Evolutionary conservation across 2,797 vertebrate genomes (phyloP).

Genomic region (Oreonectes daqikongensis): DNA sequence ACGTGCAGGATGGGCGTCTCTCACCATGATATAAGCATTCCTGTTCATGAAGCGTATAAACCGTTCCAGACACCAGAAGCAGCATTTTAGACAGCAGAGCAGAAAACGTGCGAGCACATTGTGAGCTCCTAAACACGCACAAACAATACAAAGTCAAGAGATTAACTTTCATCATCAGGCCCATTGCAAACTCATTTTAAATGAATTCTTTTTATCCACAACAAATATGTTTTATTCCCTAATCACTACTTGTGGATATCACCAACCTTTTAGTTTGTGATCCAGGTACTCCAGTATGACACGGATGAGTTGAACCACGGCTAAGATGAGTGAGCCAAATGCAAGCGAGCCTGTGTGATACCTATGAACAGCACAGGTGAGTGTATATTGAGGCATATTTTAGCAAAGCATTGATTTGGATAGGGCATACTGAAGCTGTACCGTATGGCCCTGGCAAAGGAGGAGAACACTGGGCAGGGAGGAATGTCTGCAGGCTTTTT

Average conservation of each 20-base stretch:
- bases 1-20: constrained; percentile 43
- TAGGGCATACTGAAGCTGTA: constrained; percentile 54
- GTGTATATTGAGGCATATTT: not conserved
- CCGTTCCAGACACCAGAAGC: constrained; percentile 92
- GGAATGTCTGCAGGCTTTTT: constrained; percentile 88
- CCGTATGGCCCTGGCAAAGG: constrained; percentile 86
- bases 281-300: constrained; percentile 87
- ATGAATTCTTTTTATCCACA: not conserved
- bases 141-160: constrained; percentile 23
- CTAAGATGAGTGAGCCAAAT: constrained; percentile 88
- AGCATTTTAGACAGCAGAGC: constrained; percentile 86
- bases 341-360: constrained; percentile 94
- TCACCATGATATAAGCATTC: constrained; percentile 93
- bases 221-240: not conserved
- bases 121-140: constrained; percentile 74
- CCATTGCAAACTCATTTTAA: not conserved
- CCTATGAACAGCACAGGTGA: constrained; percentile 64
- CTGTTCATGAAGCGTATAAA: constrained; percentile 88
- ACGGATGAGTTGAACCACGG: constrained; percentile 81
- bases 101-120: constrained; percentile 82
- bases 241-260: not conserved
- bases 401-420: not conserved
- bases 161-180: not conserved
- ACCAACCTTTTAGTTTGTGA: constrained; percentile 83
- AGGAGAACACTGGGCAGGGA: constrained; percentile 80